Evolutionary conservation across 2,888 invertebrate genomes (phyloP).

Genomic region (Agonopterix heracliana): DNA sequence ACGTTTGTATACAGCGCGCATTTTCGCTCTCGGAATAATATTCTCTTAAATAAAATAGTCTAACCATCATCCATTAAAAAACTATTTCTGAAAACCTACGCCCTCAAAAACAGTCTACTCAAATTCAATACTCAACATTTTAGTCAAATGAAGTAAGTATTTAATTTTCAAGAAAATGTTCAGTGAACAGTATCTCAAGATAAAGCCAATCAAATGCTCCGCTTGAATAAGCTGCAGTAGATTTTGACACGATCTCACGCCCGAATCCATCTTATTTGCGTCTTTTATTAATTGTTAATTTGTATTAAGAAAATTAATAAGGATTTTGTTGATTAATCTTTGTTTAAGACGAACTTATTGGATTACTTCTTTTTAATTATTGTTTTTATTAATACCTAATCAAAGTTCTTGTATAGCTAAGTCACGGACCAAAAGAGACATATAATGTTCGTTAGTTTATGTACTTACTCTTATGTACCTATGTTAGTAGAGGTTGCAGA

Average conservation of each 20-base stretch:
- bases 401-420: conserved; percentile 4
- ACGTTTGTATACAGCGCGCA: too few relatives aligned
- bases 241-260: conserved; percentile 50
- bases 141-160: background rate
- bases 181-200: conserved; percentile 15
- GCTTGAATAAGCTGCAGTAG: conserved; percentile 27
- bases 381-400: background rate
- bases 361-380: too few relatives aligned
- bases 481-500: too few relatives aligned
- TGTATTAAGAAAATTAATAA: conserved; percentile 35
- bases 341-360: conserved; percentile 13
- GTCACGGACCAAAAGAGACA: too few relatives aligned
- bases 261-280: conserved; percentile 22
- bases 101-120: too few relatives aligned
- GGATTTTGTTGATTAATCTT: conserved; percentile 24
- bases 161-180: background rate
- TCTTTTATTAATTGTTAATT: conserved; percentile 52
- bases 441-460: background rate
- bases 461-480: too few relatives aligned
- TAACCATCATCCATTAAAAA: too few relatives aligned
- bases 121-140: too few relatives aligned
- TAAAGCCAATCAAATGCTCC: conserved; percentile 38
- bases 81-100: too few relatives aligned
- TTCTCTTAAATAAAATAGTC: too few relatives aligned
- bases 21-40: too few relatives aligned